Conservation (phyloP, 2,113 vertebrate species). For the Neogale vison region DNA sequence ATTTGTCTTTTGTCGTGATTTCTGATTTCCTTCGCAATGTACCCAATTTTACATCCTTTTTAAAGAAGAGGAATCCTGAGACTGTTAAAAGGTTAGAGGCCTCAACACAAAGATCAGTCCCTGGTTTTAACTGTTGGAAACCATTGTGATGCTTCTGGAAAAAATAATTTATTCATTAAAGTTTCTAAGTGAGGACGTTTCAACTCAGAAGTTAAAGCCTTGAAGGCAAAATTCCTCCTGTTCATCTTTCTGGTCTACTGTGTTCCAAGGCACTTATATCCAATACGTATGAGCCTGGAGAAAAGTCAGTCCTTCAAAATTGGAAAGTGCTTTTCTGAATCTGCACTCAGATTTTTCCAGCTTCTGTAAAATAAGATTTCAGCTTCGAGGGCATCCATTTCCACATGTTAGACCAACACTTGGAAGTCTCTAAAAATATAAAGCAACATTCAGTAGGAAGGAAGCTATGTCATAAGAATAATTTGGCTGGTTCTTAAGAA, state of each 20-base stretch:
- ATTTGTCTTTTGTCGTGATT: neutral
- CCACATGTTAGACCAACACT: neutral
- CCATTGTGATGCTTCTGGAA: neutral
- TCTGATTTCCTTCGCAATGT: neutral
- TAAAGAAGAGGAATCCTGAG: neutral
- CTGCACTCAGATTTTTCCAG: constrained; percentile 12
- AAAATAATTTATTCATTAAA: neutral
- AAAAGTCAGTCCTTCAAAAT: neutral
- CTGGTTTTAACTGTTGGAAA: neutral
- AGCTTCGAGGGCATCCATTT: neutral
- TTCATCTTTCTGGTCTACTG: neutral
- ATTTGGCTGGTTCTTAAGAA: constrained; percentile 72
- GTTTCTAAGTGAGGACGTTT: neutral
- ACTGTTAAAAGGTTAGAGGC: neutral
- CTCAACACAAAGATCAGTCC: neutral
- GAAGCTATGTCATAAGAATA: constrained; percentile 50
- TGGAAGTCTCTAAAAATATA: constrained; percentile 66
- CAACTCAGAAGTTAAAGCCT: neutral
- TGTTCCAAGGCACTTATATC: neutral
- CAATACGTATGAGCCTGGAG: neutral
- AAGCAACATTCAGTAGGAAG: constrained; percentile 45
- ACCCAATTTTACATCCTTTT: neutral
- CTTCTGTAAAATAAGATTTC: constrained; percentile 34
- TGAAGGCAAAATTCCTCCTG: neutral
- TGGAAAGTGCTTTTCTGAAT: neutral